Conservation (phyloP, 1,140 invertebrate species). For the Caerostris extrusa region DNA sequence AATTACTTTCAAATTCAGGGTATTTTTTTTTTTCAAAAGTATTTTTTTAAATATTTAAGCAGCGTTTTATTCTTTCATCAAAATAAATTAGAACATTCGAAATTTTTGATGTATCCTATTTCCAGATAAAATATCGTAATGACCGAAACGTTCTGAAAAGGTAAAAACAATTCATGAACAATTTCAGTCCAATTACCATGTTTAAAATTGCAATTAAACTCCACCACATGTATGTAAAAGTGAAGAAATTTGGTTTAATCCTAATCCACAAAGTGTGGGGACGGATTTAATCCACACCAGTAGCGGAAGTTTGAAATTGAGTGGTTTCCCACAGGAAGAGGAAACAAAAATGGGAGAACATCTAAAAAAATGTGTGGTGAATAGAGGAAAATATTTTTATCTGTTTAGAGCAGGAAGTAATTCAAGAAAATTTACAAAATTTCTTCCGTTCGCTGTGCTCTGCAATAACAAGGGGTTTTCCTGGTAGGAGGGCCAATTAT, state of each 20-base stretch:
- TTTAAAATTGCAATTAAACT: too few species aligned
- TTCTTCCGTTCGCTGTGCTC: slow-evolving; percentile 47
- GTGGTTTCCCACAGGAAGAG: slow-evolving; percentile 53
- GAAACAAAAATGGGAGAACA: slow-evolving; percentile 14
- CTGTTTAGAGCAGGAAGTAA: slow-evolving; percentile 47
- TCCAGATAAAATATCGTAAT: too few species aligned
- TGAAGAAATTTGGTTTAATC: not conserved
- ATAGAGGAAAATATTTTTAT: slow-evolving; percentile 64
- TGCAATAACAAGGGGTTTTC: not conserved
- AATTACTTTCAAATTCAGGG: too few species aligned
- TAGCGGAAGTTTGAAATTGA: slow-evolving; percentile 36
- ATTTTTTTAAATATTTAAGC: too few species aligned
- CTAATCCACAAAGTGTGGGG: not conserved
- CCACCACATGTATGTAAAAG: too few species aligned
- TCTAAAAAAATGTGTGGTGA: slow-evolving; percentile 41
- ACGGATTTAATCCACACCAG: not conserved
- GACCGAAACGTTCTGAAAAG: too few species aligned
- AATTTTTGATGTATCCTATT: too few species aligned
- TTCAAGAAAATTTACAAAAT: slow-evolving; percentile 66
- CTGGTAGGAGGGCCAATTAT: slow-evolving; percentile 34
- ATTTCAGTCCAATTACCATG: too few species aligned
- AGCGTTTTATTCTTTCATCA: too few species aligned
- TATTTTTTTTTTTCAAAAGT: too few species aligned
- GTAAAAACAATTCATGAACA: too few species aligned
- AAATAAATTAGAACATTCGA: too few species aligned